phyloP scores from a whole-genome alignment of 2,113 vertebrate species.

The Dipodomys stephensi region DNA sequence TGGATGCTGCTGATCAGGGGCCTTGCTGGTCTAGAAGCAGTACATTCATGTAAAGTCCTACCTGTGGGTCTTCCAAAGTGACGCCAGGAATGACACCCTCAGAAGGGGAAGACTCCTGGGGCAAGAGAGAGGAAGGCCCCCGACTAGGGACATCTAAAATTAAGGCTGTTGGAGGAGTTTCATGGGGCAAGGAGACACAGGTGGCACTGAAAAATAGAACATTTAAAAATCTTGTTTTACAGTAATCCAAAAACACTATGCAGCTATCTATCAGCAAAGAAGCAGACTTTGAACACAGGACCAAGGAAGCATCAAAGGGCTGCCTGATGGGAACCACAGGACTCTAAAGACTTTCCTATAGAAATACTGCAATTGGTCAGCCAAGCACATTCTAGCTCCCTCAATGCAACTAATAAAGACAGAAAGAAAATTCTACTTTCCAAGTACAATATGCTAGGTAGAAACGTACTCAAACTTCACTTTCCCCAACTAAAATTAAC shows the following conservation, averaged over 20 bases:
- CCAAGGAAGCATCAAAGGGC: not conserved
- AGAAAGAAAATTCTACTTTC: constrained; percentile 42
- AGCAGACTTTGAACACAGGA: not conserved
- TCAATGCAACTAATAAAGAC: not conserved
- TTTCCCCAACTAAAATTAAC: not conserved
- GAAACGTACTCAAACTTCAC: not conserved
- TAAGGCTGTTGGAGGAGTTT: constrained; percentile 86
- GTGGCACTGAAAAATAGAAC: constrained; percentile 85
- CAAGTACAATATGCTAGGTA: not conserved
- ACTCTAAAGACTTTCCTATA: not conserved
- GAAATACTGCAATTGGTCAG: too few species aligned
- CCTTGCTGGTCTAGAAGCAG: not conserved
- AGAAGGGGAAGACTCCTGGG: constrained; percentile 55
- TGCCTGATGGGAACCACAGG: too few species aligned
- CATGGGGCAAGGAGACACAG: constrained; percentile 88
- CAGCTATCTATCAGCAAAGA: not conserved
- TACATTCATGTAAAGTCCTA: constrained; percentile 76
- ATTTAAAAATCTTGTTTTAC: constrained; percentile 4
- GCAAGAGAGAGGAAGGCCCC: constrained; percentile 72
- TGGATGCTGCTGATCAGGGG: not conserved
- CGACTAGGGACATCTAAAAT: constrained; percentile 86
- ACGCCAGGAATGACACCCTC: constrained; percentile 81
- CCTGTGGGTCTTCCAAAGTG: constrained; percentile 91
- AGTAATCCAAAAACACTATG: not conserved
- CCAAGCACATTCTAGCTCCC: not conserved